Evolutionary conservation across 2,888 invertebrate genomes (phyloP), one percentile per base, ranked within the genome.

Genomic region (Dromius quadrimaculatus): DNA sequence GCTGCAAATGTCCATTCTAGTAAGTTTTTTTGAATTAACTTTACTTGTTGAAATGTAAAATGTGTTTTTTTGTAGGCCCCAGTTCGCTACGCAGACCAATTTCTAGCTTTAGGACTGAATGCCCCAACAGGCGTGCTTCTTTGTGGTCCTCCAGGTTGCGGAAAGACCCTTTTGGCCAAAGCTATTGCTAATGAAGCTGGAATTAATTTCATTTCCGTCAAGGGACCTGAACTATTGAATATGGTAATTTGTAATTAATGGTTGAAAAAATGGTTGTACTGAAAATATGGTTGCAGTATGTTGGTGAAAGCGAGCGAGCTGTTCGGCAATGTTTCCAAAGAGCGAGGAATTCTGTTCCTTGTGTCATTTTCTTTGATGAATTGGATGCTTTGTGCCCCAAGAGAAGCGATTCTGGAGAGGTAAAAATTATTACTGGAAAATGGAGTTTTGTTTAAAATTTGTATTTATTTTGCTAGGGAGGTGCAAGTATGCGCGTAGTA

Each of bases 341-440:
- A 74, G 99, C 98, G 0, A 85, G 94, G 45, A 97, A 97, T 82
- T 97, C 97, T 0, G 90, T 95, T 0, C 99, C 99, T 0, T 99
- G 98, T 80, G 97, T 99, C 1, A 97, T 99, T 81, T 98, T 98
- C 84, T 99, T 99, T 79, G 99, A 99, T 80, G 99, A 99, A 83
- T 88, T 99, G 73, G 99, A 99, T 82, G 94, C 98, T 0, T 82
- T 99, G 23, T 98, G 97, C 80, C 97, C 98, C 0, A 90, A 92
- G 76, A 86, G 98, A 78, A 90, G 92, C 3, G 91, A 92, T 41
- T 88, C 89, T 72, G 90, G 86, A 76, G 90, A 88, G 80, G 88
- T 87, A 80, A 79, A 77, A 13, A 28, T 6, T 17, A 19, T 11
- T n/a, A n/a, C n/a, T n/a, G 6, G 38, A 4, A 11, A 38, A 13